Evolutionary conservation across 2,888 invertebrate species (phyloP).

Genomic region (Julus scanicus): DNA sequence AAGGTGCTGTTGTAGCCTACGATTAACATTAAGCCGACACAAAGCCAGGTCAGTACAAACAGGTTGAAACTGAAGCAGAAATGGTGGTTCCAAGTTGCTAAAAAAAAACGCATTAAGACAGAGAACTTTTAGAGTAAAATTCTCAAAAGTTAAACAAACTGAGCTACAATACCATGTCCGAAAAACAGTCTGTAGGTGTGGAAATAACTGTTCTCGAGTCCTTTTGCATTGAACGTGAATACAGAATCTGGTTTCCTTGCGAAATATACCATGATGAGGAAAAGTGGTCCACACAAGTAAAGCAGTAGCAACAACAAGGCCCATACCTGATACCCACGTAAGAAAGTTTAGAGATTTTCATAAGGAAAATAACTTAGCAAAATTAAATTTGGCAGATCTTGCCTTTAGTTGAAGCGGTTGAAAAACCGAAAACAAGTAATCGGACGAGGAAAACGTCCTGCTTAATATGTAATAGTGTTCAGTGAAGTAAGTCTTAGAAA

Average conservation of each 20-base stretch:
- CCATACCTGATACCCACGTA: not conserved
- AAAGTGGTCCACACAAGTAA: not conserved
- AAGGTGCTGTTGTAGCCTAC: constrained; percentile 45
- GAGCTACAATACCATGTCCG: not conserved
- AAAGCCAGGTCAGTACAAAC: not conserved
- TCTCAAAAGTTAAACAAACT: not conserved
- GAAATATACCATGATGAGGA: constrained; percentile 32
- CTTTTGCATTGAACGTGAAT: not conserved
- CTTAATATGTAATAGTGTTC: not conserved
- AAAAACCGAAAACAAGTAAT: not conserved
- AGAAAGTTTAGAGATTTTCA: not conserved
- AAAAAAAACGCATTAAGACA: not conserved
- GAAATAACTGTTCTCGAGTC: constrained; percentile 14
- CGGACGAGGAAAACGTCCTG: constrained; percentile 14
- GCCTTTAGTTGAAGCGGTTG: constrained; percentile 19
- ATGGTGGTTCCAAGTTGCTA: constrained; percentile 47
- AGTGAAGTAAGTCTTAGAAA: not conserved
- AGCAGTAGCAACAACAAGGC: not conserved
- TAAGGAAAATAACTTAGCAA: too few species aligned
- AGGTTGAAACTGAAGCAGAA: constrained; percentile 18
- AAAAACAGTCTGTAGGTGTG: constrained; percentile 1
- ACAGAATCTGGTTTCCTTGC: not conserved
- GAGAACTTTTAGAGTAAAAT: not conserved
- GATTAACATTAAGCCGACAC: not conserved
- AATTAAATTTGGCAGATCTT: not conserved